Conservation (phyloP, 2,888 invertebrate genomes). For the Steinernema hermaphroditum region DNA sequence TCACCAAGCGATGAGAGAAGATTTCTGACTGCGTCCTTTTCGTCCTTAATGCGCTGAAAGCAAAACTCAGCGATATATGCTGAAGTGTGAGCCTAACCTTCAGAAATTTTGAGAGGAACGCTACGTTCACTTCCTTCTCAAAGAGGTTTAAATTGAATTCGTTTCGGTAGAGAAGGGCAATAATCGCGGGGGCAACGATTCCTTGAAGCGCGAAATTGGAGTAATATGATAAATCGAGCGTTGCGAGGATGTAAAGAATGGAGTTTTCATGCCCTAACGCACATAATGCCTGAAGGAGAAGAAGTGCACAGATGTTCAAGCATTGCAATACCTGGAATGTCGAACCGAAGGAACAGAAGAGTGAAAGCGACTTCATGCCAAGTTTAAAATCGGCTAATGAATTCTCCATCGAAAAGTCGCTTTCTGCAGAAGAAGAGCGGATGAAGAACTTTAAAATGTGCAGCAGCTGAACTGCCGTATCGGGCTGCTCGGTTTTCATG, state of each 20-base stretch:
- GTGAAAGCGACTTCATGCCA: neutral
- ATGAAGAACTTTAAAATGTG: neutral
- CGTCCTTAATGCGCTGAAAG: conserved; percentile 16
- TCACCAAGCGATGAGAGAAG: neutral
- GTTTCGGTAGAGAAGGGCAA: neutral
- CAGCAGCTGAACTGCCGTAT: neutral
- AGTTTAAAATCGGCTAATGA: neutral
- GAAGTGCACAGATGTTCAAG: neutral
- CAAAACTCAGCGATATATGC: neutral
- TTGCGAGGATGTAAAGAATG: neutral
- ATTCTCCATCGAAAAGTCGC: neutral
- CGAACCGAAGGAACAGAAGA: neutral
- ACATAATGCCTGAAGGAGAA: neutral
- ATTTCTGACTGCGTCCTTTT: neutral
- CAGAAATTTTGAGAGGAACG: neutral
- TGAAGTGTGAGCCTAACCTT: neutral
- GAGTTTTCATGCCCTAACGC: conserved; percentile 10
- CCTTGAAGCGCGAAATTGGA: neutral
- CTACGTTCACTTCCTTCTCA: neutral
- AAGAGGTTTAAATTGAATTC: neutral
- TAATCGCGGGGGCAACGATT: neutral
- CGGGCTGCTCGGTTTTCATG: neutral
- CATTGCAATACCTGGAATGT: neutral
- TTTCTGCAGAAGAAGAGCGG: neutral
- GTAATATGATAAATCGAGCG: neutral